Base-by-base conservation (phyloP, 2,888 invertebrate genomes). In the Dicroscelio sp. region DNA sequence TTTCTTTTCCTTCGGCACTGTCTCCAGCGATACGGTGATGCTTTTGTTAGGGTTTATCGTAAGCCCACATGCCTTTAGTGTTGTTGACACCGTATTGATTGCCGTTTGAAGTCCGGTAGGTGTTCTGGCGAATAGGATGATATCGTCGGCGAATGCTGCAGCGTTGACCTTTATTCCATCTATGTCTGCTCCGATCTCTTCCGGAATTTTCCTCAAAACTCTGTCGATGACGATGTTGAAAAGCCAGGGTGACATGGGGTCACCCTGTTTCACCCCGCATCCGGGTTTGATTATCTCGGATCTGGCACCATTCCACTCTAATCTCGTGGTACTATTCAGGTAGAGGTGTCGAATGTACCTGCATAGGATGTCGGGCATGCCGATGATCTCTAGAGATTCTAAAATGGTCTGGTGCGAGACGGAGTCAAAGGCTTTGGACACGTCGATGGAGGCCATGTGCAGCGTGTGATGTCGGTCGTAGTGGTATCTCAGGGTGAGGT, bases 41-140 rank as follows among this genome's bases (percentile, higher is more conserved):
- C 95, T 94, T 93, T 96, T 97, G 58, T 33, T 92, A 30, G 78
- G 63, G 88, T 93, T 95, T 4, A 91, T 86, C 52, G 95, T 93
- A 80, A 95, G 48, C n/a, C 95, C 94, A 67, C 94, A 93, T 0
- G 12, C 30, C 8, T 3, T 5, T 10, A 96, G 82, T 35, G 92
- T 94, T 0, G 30, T 55, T 2, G 60, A 60, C 0, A 67, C n/a
- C 0, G n/a, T 20, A 48, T 92, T 63, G 0, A 92, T 33, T 10
- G 80, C 12, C 3, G 17, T 79, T 48, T 10, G 90, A 65, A 31
- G 90, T 2, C 86, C 86, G 1, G 1, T 6, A 20, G n/a, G 17
- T 4, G 76, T 85, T 31, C 31, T 35, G 6, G 85, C 85, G 0
- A 76, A n/a, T 0, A 85, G 20, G 3, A 79, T 17, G 0, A 73